Evolutionary conservation across 2,113 vertebrate genomes (phyloP), one percentile per base, ranked within the genome.

Genomic region (Emberiza fucata): DNA sequence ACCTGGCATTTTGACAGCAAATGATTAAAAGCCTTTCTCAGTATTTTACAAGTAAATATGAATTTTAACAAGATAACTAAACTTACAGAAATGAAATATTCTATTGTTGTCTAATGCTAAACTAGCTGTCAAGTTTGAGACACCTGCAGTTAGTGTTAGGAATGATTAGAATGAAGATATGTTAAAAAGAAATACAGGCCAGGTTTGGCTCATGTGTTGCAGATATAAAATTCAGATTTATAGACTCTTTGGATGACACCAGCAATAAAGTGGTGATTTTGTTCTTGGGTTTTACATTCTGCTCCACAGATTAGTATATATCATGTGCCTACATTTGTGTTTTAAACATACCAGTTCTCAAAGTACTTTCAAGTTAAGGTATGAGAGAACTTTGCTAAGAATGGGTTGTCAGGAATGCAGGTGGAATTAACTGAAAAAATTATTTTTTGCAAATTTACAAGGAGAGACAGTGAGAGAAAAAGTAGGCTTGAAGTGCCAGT

Each of bases 81-180:
- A 97, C 96, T 96, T 93, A 96, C 95, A 95, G 97, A 93, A 97
- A 97, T 95, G 94, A 95, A 98, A 93, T 95, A 94, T 97, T 95
- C 94, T 82, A 94, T 96, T 95, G 88, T 95, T 94, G 56, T 92
- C 81, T 90, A 94, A 90, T 96, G 93, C 93, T 96, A 97, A 98
- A 98, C 93, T 96, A 96, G 83, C 97, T 97, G 97, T 97, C 96
- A 98, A 94, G 89, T 95, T 96, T 92, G 96, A 98, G 97, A 96
- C 90, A 86, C 94, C 96, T 94, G 69, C 84, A 90, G 94, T 95
- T 97, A 97, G 93, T 91, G 81, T 95, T 96, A 96, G 94, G 95
- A 98, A 97, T 97, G 92, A 96, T 97, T 98, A 96, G 91, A 97
- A 97, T 92, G 95, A 96, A 97, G 91, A 94, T 93, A 95, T 94